These are phyloP conservation scores for Rhagonycha lutea DNA, from an alignment of 2,888 invertebrate genomes.

Conservation along the genomic window DNA sequence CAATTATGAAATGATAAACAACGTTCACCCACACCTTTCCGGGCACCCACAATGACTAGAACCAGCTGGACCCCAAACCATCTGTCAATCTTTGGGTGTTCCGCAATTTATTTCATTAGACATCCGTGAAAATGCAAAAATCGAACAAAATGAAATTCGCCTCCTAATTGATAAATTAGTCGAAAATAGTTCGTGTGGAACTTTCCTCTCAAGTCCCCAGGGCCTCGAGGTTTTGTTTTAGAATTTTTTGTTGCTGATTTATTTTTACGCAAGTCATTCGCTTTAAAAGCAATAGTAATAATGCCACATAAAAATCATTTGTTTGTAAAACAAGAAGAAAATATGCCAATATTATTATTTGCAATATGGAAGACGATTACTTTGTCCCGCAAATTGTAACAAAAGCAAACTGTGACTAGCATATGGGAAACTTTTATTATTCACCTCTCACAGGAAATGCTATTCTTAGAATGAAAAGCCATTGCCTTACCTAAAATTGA, in stretches of 20 bases:
- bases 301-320: not conserved
- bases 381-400: not conserved
- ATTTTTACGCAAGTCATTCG: not conserved
- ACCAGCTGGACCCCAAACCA: not conserved
- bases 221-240: not conserved
- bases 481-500: constrained; percentile 13
- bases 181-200: not conserved
- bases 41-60: not conserved
- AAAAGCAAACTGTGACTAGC: not conserved
- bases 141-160: not conserved
- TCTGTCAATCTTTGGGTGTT: not conserved
- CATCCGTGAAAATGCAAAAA: not conserved
- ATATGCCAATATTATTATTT: not conserved
- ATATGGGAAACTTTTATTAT: constrained; percentile 27
- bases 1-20: not conserved
- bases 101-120: not conserved
- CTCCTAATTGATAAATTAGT: not conserved
- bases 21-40: not conserved
- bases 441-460: constrained; percentile 27
- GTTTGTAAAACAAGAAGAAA: not conserved
- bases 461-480: constrained; percentile 18
- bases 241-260: not conserved
- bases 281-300: not conserved
- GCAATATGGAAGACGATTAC: not conserved
- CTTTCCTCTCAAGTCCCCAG: not conserved